Percentiles rank a stretch among this genome's conserved stretches.
These are phyloP conservation scores for Bedellia somnulentella DNA, from an alignment of 2,888 invertebrate genomes.

Conservation along the genomic window DNA sequence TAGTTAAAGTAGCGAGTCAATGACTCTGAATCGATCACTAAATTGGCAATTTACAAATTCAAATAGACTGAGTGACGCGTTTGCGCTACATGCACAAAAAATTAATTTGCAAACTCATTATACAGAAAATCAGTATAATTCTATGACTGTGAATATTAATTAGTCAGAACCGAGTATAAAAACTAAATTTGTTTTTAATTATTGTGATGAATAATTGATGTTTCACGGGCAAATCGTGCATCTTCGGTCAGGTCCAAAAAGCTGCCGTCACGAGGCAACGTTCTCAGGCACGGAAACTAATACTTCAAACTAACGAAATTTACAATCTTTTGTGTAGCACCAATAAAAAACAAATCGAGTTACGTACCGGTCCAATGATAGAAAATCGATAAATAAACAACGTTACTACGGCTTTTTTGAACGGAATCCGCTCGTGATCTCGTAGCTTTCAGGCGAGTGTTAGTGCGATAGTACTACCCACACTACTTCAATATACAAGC, in stretches of 20 bases:
- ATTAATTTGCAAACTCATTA: no score
- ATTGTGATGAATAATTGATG: slow-evolving; percentile 52
- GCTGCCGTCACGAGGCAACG: slow-evolving; percentile 24
- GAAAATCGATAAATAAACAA: slow-evolving; percentile 57
- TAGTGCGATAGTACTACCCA: no score
- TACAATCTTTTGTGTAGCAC: slow-evolving; percentile 36
- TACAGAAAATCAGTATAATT: no score
- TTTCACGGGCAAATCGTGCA: slow-evolving; percentile 29
- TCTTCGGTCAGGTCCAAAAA: slow-evolving; percentile 18
- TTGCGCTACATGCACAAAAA: no score
- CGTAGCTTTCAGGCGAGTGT: background rate
- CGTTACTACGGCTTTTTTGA: slow-evolving; percentile 54
- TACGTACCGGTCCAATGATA: slow-evolving; percentile 54
- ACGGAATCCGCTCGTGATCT: slow-evolving; percentile 48
- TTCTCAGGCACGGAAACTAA: slow-evolving; percentile 24
- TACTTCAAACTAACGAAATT: slow-evolving; percentile 40
- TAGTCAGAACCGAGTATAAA: no score
- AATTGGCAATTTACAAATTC: no score
- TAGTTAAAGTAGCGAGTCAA: no score
- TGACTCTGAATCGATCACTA: no score
- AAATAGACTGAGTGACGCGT: no score
- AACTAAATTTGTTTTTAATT: slow-evolving; percentile 38
- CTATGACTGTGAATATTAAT: no score
- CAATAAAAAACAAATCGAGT: slow-evolving; percentile 59
- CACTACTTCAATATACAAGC: no score